Base-by-base conservation (phyloP, 2,888 invertebrate genomes). In the Noctua pronuba region DNA sequence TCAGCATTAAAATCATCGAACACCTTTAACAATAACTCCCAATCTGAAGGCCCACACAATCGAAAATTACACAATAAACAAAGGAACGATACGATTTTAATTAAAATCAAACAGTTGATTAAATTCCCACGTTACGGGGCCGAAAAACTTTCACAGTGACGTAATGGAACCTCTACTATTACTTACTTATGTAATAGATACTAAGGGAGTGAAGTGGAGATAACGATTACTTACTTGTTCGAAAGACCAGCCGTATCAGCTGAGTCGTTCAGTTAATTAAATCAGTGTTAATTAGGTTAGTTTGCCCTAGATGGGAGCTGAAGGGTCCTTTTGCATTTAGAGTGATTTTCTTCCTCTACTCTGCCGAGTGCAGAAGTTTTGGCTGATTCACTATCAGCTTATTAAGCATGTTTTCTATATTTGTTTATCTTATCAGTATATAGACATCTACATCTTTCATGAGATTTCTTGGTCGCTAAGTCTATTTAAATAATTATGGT, bases 61-160 rank as follows among this genome's bases (percentile, higher is more conserved):
- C 67, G 31, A 52, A 79, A 80, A 81, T 85, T 75, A 82, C 79
- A 79, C 44, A 86, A 84, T 67, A 72, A 72, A 64, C 80, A 88
- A 87, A 87, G 80, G 52, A 67, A 71, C 60, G 74, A 78, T 83
- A 81, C 73, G 82, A 77, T 82, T 88, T 83, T 84, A 88, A 88
- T 88, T 88, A 78, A 74, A 87, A 83, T 74, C 79, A 83, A 84
- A 77, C 75, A 76, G 80, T 82, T 82, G 80, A 88, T 88, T 84
- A 83, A 79, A 86, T 83, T 86, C 82, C 82, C 78, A 82, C 77
- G 78, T 55, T 76, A 82, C 67, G 52, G 38, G 38, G 35, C 55
- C 60, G 64, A 79, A 83, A 83, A 85, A 77, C 86, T 88, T 88
- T 76, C 81, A 75, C 81, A 49, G 52, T 84, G 73, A 79, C 70